phyloP scores from a whole-genome alignment of 1,140 invertebrate genomes.

The Drosophila sturtevanti region DNA sequence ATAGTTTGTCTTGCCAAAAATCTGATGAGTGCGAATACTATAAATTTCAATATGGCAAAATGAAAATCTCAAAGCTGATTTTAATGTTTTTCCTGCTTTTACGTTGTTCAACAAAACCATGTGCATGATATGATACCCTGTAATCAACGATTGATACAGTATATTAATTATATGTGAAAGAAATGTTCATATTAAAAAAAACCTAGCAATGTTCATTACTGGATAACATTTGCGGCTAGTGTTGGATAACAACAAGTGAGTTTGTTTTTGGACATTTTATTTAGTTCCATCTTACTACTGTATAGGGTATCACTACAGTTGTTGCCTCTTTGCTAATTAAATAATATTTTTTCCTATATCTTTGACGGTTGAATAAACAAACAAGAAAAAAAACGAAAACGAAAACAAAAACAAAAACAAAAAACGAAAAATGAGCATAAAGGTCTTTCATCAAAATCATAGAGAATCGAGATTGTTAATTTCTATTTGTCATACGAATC shows the following conservation, averaged over 20 bases:
- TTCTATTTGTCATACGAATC: not conserved
- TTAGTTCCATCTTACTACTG: too few species aligned
- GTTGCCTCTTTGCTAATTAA: too few species aligned
- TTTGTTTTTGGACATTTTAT: too few species aligned
- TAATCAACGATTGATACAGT: not conserved
- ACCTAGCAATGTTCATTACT: too few species aligned
- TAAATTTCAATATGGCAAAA: conserved; percentile 1
- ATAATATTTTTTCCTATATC: not conserved
- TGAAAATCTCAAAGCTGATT: not conserved
- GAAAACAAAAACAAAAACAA: not conserved
- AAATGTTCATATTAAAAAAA: too few species aligned
- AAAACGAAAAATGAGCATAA: too few species aligned
- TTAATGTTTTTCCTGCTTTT: not conserved
- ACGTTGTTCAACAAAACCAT: not conserved
- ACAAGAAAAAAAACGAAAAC: not conserved
- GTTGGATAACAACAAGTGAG: too few species aligned
- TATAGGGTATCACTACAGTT: not conserved
- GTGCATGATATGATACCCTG: not conserved
- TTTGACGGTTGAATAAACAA: conserved; percentile 4
- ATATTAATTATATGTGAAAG: too few species aligned
- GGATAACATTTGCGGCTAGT: too few species aligned
- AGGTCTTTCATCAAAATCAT: not conserved
- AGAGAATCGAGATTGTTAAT: conserved; percentile 16
- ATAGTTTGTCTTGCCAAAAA: conserved; percentile 9
- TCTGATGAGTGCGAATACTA: conserved; percentile 7